Conservation (phyloP, 2,888 invertebrate species). For the Protodeltote pygarga region DNA sequence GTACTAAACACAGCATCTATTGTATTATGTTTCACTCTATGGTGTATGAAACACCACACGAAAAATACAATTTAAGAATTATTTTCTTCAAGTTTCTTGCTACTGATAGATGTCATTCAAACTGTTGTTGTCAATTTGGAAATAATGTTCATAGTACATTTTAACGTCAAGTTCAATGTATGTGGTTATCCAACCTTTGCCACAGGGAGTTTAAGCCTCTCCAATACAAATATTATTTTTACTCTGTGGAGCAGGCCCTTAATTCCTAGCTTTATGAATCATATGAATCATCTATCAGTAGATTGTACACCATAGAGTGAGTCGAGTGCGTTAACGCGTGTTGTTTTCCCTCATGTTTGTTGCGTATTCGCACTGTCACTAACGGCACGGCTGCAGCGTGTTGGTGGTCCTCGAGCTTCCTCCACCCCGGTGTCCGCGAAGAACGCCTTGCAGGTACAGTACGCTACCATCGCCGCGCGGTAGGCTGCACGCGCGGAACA, state of each 20-base stretch:
- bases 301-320: constrained; percentile 51
- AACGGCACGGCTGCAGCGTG: constrained; percentile 81
- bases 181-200: no score
- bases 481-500: constrained; percentile 58
- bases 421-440: constrained; percentile 88
- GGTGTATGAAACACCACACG: constrained; percentile 45
- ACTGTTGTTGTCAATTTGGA: constrained; percentile 27
- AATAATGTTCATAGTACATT: no score
- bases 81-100: constrained; percentile 25
- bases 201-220: no score
- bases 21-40: constrained; percentile 48
- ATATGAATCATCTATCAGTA: constrained; percentile 16
- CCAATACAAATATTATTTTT: no score
- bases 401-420: constrained; percentile 84
- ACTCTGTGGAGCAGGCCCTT: background rate
- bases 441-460: constrained; percentile 89
- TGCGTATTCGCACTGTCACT: constrained; percentile 82
- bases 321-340: constrained; percentile 80
- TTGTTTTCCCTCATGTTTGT: constrained; percentile 82
- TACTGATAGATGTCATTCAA: constrained; percentile 30
- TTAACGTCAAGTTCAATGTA: no score
- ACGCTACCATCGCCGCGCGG: constrained; percentile 82
- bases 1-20: constrained; percentile 38
- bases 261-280: constrained; percentile 10
- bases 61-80: constrained; percentile 17